Evolutionary conservation across 2,113 vertebrate genomes (phyloP), one percentile per base, ranked within the genome.

Genomic region (Antechinus stuartii): DNA sequence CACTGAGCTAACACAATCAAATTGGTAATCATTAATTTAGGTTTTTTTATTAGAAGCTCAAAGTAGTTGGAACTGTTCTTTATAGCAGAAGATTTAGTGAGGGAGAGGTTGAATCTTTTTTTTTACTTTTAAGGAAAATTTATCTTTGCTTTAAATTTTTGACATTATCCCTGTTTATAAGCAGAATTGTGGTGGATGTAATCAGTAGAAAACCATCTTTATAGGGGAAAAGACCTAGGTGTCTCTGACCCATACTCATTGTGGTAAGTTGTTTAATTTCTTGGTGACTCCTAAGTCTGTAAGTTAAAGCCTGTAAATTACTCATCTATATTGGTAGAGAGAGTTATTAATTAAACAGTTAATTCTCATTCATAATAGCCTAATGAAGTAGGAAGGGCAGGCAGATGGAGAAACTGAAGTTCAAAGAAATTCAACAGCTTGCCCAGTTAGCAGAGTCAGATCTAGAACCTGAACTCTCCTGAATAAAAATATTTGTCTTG

Each of bases 91-190:
- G 91, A 23, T 92, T 27, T 91, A n/a, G 54, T 54, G 47, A 49
- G 35, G 61, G 52, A 91, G 90, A 46, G 2, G 46, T 53, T 89
- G 57, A 61, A 35, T 1, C 3, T 30, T 47, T 49, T 49, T 49
- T 49, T 50, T 56, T 46, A 57, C 46, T 47, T 90, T 76, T 24
- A 23, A 76, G 30, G 52, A 46, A 52, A 54, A 76, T 52, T 93
- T 90, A 90, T 30, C 25, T 46, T 54, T 91, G 26, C 54, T 91
- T n/a, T 93, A 54, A 24, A 22, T 91, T 24, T 96, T 46, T 92
- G 42, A 61, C 35, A 92, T 8, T 93, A 57, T 61, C 56, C 56
- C 26, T 61, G 10, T 61, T 61, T 30, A 61, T 61, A 61, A 56
- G 26, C 26, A 61, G 56, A 30, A 61, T 26, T 27, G 55, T 61